Conservation (phyloP, 2,888 invertebrate genomes). For the Pseudolycoriella hygida region DNA sequence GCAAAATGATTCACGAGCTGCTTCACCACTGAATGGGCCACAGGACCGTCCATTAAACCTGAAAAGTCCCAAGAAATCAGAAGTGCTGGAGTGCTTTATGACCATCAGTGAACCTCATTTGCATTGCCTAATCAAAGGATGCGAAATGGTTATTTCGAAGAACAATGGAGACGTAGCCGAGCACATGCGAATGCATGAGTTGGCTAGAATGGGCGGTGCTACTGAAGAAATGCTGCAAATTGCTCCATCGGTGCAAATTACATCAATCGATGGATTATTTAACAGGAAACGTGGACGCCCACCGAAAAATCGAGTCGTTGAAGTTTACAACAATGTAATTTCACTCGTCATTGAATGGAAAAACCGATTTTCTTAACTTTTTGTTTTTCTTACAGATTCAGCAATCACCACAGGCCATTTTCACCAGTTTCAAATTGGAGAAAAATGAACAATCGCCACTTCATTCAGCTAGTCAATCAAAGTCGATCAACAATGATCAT, state of each 20-base stretch:
- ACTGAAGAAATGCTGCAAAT: slow-evolving; percentile 10
- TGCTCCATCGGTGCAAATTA: slow-evolving; percentile 25
- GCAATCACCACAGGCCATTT: slow-evolving; percentile 73
- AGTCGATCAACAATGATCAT: slow-evolving; percentile 10
- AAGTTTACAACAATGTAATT: slow-evolving; percentile 80
- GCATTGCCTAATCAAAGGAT: slow-evolving; percentile 15
- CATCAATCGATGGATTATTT: slow-evolving; percentile 79
- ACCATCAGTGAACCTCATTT: slow-evolving; percentile 12
- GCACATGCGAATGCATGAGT: slow-evolving; percentile 14
- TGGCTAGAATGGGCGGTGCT: not conserved
- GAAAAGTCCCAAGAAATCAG: not conserved
- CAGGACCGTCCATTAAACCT: slow-evolving; percentile 8
- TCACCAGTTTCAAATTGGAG: slow-evolving; percentile 83
- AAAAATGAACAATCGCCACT: slow-evolving; percentile 35
- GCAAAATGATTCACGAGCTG: slow-evolving; percentile 1
- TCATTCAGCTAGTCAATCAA: not conserved
- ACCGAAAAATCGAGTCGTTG: slow-evolving; percentile 89
- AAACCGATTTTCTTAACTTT: not conserved
- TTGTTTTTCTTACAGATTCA: slow-evolving; percentile 22
- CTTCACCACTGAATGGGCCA: too few species aligned
- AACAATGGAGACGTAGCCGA: slow-evolving; percentile 13
- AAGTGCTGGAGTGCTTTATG: not conserved
- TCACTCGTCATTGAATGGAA: too few species aligned
- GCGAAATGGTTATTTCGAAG: slow-evolving; percentile 14
- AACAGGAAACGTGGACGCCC: slow-evolving; percentile 85